Percentiles rank a stretch among this genome's conserved stretches.
Conservation (phyloP, 92 coral and sea anemone genomes). For the Porites cylindrica region DNA sequence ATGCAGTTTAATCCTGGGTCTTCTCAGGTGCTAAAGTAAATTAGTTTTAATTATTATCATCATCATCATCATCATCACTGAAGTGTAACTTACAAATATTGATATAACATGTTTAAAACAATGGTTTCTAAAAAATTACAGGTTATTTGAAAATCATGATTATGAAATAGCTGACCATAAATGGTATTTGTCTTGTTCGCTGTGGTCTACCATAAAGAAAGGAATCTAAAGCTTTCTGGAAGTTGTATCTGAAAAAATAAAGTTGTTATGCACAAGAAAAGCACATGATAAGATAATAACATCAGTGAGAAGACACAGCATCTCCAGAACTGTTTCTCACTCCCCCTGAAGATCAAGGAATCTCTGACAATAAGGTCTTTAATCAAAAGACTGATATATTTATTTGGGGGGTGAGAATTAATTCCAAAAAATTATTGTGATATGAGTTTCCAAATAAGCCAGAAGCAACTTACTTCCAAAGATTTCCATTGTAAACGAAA, state of each 20-base stretch:
- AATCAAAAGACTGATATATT: not conserved
- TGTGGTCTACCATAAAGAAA: constrained; percentile 68
- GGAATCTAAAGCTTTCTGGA: constrained; percentile 71
- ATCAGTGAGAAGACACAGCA: constrained; percentile 21
- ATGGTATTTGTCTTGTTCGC: constrained; percentile 67
- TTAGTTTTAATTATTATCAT: not conserved
- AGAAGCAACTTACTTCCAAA: constrained; percentile 66
- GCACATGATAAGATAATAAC: not conserved
- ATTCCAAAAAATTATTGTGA: not conserved
- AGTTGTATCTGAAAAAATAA: constrained; percentile 67
- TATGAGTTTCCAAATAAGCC: not conserved
- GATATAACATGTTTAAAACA: not conserved
- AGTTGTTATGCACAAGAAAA: too few relatives aligned
- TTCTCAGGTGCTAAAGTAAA: too few relatives aligned
- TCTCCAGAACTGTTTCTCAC: constrained; percentile 43
- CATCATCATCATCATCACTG: not conserved
- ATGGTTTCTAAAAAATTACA: not conserved
- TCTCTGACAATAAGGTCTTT: not conserved
- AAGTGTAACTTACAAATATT: too few relatives aligned
- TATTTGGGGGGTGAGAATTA: not conserved
- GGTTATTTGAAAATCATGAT: not conserved
- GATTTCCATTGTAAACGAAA: constrained; percentile 54
- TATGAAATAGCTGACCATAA: constrained; percentile 62
- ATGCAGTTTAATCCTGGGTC: too few relatives aligned
- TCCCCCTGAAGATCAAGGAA: constrained; percentile 30